A percentile compares a stretch with the other conserved stretches of the same genome.
These are phyloP conservation scores for Ectemnius lituratus DNA, from an alignment of 2,888 invertebrate genomes.

Conservation along the genomic window DNA sequence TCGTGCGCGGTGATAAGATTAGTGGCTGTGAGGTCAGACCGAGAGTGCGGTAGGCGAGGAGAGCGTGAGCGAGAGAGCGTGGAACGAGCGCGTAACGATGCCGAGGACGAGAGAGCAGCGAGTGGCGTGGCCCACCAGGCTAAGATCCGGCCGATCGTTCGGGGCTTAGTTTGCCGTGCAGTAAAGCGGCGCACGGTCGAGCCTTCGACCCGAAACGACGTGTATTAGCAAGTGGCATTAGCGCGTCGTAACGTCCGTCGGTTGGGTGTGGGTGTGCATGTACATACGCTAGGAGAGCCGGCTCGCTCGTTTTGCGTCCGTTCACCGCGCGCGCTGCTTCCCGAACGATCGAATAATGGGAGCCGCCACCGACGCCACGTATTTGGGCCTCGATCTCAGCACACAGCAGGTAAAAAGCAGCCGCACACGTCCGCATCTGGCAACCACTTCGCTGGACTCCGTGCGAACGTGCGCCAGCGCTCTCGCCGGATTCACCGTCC, in stretches of 20 bases:
- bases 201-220: not conserved
- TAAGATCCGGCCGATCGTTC: conserved; percentile 31
- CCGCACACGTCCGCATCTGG: not conserved
- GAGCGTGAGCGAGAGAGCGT: conserved; percentile 41
- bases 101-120: conserved; percentile 28
- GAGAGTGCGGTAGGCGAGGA: not conserved
- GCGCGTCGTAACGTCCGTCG: not conserved
- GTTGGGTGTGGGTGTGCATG: no score
- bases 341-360: conserved; percentile 58
- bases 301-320: not conserved
- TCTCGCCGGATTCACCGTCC: no score
- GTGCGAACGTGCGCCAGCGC: not conserved
- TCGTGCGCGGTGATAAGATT: conserved; percentile 49
- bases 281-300: not conserved
- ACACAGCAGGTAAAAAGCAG: conserved; percentile 87
- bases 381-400: conserved; percentile 91
- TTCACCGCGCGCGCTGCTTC: not conserved
- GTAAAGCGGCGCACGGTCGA: conserved; percentile 34
- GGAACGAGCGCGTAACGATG: conserved; percentile 50
- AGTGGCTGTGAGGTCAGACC: conserved; percentile 26
- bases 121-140: conserved; percentile 9
- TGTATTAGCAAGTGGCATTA: not conserved
- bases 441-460: not conserved
- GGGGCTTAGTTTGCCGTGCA: conserved; percentile 38
- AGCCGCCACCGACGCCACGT: conserved; percentile 79